These are phyloP conservation scores for Pycnomerus fuliginosus DNA, from an alignment of 2,888 invertebrate genomes.

Conservation along the genomic window DNA sequence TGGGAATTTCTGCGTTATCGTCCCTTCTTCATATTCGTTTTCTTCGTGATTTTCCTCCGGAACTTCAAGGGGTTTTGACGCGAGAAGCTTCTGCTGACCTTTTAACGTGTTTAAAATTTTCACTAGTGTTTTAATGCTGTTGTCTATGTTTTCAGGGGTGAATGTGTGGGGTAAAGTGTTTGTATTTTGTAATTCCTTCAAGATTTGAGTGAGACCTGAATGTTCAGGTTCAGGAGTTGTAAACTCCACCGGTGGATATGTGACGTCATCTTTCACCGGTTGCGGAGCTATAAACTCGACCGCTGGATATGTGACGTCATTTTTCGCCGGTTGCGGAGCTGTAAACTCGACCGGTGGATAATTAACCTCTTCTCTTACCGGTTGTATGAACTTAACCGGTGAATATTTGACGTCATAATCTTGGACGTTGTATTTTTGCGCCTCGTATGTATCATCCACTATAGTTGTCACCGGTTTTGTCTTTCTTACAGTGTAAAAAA, in stretches of 20 bases:
- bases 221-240: not conserved
- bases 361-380: not conserved
- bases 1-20: conserved; percentile 41
- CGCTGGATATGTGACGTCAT: not conserved
- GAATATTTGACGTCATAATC: not conserved
- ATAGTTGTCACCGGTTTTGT: conserved; percentile 9
- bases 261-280: too few relatives aligned
- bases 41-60: conserved; percentile 38
- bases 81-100: conserved; percentile 50
- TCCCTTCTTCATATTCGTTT: conserved; percentile 31
- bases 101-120: conserved; percentile 73
- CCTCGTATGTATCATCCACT: conserved; percentile 13
- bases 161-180: conserved; percentile 75
- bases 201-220: conserved; percentile 56
- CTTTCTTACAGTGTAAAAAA: not conserved
- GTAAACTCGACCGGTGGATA: too few relatives aligned
- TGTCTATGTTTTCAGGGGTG: conserved; percentile 75
- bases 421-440: conserved; percentile 11
- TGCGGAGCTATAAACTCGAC: conserved; percentile 1
- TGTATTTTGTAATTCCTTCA: conserved; percentile 71
- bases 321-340: too few relatives aligned
- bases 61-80: conserved; percentile 48
- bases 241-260: not conserved
- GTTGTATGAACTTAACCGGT: conserved; percentile 1
- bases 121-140: conserved; percentile 74